Conservation (phyloP, 1,140 invertebrate species). For the Planococcus citri region DNA sequence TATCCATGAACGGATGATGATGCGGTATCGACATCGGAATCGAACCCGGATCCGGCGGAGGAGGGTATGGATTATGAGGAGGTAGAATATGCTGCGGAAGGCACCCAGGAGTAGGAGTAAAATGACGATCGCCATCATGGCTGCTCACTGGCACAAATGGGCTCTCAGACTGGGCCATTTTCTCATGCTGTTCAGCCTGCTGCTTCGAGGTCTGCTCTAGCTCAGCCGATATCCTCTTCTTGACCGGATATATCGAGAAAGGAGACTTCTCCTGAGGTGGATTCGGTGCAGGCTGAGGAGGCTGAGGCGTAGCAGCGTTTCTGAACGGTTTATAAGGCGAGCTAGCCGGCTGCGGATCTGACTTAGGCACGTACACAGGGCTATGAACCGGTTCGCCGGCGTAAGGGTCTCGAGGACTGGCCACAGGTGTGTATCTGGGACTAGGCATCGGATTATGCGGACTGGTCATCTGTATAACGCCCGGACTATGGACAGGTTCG, state of each 20-base stretch:
- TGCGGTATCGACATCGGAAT: slow-evolving; percentile 6
- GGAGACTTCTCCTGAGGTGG: slow-evolving; percentile 17
- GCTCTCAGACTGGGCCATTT: neutral
- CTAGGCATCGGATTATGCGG: slow-evolving; percentile 24
- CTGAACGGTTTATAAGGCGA: slow-evolving; percentile 5
- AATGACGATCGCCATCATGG: slow-evolving; percentile 21
- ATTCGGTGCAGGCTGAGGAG: neutral
- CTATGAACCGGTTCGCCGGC: slow-evolving; percentile 16
- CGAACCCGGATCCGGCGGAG: neutral
- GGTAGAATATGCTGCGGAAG: slow-evolving; percentile 25
- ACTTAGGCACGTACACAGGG: neutral
- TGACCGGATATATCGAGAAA: slow-evolving; percentile 35
- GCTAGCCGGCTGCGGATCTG: neutral
- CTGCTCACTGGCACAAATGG: neutral
- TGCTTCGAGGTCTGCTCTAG: slow-evolving; percentile 28
- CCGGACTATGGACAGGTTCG: slow-evolving; percentile 22
- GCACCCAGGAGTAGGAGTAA: slow-evolving; percentile 29
- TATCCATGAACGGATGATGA: neutral
- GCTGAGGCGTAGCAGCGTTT: neutral
- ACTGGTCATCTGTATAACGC: slow-evolving; percentile 22
- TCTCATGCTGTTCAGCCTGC: neutral
- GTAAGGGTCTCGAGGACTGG: slow-evolving; percentile 14
- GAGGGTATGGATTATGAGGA: neutral
- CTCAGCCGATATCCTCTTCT: slow-evolving; percentile 46
- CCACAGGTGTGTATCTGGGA: slow-evolving; percentile 22